phyloP scores from a whole-genome alignment of 1,140 invertebrate genomes.

The Daktulosphaira vitifoliae region DNA sequence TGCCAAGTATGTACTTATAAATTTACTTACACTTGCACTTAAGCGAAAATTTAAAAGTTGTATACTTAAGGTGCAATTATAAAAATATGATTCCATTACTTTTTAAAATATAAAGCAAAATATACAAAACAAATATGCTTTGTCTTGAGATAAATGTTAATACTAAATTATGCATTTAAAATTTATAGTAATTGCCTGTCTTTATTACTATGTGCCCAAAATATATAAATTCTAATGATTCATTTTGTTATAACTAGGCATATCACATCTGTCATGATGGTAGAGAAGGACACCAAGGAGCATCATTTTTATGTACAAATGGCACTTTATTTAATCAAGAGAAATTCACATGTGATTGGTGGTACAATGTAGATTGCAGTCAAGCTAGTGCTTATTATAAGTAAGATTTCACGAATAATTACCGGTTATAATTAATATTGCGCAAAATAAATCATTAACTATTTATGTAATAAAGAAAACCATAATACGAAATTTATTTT shows the following conservation, averaged over 20 bases:
- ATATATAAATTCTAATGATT: too few species aligned
- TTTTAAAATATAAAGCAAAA: too few species aligned
- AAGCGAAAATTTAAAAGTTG: too few species aligned
- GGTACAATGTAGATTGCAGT: constrained; percentile 80
- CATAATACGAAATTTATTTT: not conserved
- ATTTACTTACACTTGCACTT: not conserved
- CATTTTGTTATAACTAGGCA: too few species aligned
- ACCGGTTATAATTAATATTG: not conserved
- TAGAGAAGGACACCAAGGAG: constrained; percentile 67
- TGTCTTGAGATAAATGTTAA: too few species aligned
- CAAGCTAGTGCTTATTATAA: constrained; percentile 56
- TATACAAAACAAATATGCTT: too few species aligned
- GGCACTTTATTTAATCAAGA: constrained; percentile 81
- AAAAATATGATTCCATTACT: too few species aligned
- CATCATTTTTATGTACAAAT: constrained; percentile 75
- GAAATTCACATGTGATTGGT: constrained; percentile 84
- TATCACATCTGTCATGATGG: constrained; percentile 78
- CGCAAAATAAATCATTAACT: not conserved
- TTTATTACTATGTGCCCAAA: too few species aligned
- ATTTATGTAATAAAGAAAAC: not conserved
- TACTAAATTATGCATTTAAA: too few species aligned
- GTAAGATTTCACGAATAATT: constrained; percentile 44
- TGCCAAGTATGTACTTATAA: constrained; percentile 67
- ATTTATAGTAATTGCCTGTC: too few species aligned
- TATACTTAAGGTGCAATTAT: too few species aligned